Evolutionary conservation across 2,888 invertebrate genomes (phyloP), one percentile per base, ranked within the genome.

Genomic region (Micropterix aruncella): DNA sequence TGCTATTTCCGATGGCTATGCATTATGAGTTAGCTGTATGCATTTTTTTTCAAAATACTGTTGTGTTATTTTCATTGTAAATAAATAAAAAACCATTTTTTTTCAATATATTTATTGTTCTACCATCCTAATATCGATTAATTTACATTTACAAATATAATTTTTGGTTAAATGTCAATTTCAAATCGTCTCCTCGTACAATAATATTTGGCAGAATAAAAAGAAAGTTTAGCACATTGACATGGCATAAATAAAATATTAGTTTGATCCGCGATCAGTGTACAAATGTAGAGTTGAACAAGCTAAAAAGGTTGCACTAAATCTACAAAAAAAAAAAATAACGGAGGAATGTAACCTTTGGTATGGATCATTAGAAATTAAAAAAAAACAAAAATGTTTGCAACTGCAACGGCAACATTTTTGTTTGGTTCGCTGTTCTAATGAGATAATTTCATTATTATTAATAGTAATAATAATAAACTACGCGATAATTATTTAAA

Each of bases 141-240:
- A 27, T 27, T 27, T 27, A 27, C 27, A 27, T 27, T 27, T 27
- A 27, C 27, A 27, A 27, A 27, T 27, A 48, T 52, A 50, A 51
- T 53, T 52, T 50, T 51, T 52, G 48, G 50, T 50, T 51, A 47
- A 52, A 52, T 47, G 45, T 42, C 42, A 50, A 46, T 46, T 46
- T 47, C 48, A 49, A 47, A 45, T 50, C 45, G 47, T 46, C 42
- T 45, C 42, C 40, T 40, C 42, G 44, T 46, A 36, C 39, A 42
- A 44, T 45, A 47, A 46, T 50, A 50, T 27, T 27, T 27, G 27
- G 27, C 12, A 27, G n/a, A 27, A 27, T 27, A 27, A 27, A 27
- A n/a, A 27, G 7, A 27, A 27, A 7, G 12, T 27, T 27, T 7
- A 27, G 27, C 27, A n/a, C n/a, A 27, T 27, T 27, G 12, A 27